These are phyloP conservation scores for Protosalanx chinensis DNA, from an alignment of 2,797 vertebrate genomes.

Conservation along the genomic window DNA sequence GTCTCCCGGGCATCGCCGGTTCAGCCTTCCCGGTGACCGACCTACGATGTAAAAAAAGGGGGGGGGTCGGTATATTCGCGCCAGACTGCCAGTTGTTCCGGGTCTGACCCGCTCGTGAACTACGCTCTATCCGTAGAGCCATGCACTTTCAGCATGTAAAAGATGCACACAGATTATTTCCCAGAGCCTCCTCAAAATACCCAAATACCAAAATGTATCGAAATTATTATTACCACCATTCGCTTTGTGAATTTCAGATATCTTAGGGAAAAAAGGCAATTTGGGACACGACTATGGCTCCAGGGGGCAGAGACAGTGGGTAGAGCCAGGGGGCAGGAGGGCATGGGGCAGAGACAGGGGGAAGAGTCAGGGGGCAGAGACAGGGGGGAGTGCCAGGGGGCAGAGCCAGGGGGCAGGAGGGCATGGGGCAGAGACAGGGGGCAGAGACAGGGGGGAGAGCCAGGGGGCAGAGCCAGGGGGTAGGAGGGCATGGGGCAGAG, in stretches of 20 bases:
- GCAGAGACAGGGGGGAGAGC: too few relatives aligned
- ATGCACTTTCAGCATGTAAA: neutral
- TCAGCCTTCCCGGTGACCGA: constrained; percentile 93
- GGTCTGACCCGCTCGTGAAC: constrained; percentile 1
- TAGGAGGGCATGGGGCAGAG: too few relatives aligned
- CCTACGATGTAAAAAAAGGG: constrained; percentile 62
- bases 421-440: too few relatives aligned
- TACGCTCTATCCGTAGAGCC: neutral
- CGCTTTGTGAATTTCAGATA: neutral
- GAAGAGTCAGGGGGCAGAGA: neutral
- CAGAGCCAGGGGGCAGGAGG: too few relatives aligned
- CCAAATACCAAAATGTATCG: neutral
- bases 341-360: constrained; percentile 8
- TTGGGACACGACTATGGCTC: neutral
- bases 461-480: too few relatives aligned
- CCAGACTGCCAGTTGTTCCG: constrained; percentile 6
- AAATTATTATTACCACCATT: neutral
- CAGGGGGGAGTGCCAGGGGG: constrained; percentile 11
- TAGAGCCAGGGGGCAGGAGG: too few relatives aligned
- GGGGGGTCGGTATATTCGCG: neutral
- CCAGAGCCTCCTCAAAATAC: neutral
- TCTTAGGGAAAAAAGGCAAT: neutral
- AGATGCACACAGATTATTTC: neutral
- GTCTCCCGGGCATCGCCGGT: constrained; percentile 91
- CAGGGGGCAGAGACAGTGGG: constrained; percentile 39